Conservation (phyloP, 2,113 vertebrate species). For the Percopsis transmontana region DNA sequence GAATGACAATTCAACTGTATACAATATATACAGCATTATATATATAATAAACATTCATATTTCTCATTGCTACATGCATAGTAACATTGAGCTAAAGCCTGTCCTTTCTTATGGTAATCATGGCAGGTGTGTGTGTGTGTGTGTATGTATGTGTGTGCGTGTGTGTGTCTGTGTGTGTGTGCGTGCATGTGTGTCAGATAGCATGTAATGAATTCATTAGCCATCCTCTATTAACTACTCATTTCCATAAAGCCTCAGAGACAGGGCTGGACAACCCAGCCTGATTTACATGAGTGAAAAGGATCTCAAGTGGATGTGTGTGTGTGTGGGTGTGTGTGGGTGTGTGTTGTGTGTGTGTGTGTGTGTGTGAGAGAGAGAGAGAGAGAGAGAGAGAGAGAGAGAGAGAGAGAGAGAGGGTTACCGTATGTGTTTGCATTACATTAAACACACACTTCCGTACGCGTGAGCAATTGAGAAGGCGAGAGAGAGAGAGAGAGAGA, state of each 20-base stretch:
- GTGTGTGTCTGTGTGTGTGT: constrained; percentile 5
- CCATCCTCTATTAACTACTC: constrained; percentile 36
- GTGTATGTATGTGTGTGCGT: background rate
- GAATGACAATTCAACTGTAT: background rate
- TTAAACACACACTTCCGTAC: background rate
- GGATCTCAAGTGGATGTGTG: background rate
- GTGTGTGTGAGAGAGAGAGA: constrained; percentile 9
- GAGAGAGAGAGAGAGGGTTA: constrained; percentile 8
- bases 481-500: too few species aligned
- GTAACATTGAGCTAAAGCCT: constrained; percentile 7
- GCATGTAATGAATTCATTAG: constrained; percentile 55
- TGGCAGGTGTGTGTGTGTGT: background rate
- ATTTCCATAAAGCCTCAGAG: constrained; percentile 51
- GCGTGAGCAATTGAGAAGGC: too few species aligned
- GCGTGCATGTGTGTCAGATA: constrained; percentile 10
- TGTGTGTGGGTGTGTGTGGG: constrained; percentile 13
- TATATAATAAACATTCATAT: background rate
- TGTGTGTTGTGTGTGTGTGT: constrained; percentile 7
- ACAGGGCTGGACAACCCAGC: constrained; percentile 25
- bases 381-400: background rate
- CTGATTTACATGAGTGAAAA: constrained; percentile 25
- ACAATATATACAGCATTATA: too few species aligned
- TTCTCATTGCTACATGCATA: background rate
- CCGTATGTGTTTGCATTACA: background rate
- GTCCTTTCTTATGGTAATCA: constrained; percentile 36